Percentiles rank a stretch among this genome's conserved stretches.
Evolutionary conservation across 2,797 vertebrate species (phyloP).

Genomic region (Rhynchonycteris naso): DNA sequence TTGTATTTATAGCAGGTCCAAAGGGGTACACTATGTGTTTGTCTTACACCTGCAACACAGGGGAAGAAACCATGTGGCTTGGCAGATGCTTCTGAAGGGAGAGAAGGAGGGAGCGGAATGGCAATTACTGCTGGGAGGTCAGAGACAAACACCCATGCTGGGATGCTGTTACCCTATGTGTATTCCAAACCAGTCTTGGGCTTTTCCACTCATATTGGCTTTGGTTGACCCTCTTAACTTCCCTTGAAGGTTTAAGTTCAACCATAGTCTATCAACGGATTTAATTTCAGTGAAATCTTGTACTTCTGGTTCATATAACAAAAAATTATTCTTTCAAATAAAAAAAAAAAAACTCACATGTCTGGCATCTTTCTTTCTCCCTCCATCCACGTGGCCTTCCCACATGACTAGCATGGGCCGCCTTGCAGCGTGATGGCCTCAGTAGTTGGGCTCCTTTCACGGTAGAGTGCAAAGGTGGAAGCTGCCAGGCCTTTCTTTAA

Average conservation of each 20-base stretch:
- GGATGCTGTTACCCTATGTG: background rate
- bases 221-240: background rate
- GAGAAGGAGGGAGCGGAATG: background rate
- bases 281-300: constrained; percentile 54
- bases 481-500: constrained; percentile 5
- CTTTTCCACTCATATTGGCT: background rate
- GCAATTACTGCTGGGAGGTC: background rate
- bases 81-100: background rate
- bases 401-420: background rate
- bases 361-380: background rate
- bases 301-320: constrained; percentile 74
- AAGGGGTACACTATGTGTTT: background rate
- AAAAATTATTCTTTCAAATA: constrained; percentile 28
- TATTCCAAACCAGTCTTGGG: background rate
- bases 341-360: background rate
- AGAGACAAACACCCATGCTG: background rate
- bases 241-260: constrained; percentile 26
- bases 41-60: background rate
- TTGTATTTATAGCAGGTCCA: background rate
- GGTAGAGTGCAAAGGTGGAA: background rate
- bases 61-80: background rate
- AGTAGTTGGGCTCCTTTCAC: background rate
- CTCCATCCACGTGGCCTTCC: background rate
- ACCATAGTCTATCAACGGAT: constrained; percentile 22
- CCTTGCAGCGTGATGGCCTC: background rate